Evolutionary conservation across 2,888 invertebrate species (phyloP), one percentile per base, ranked within the genome.

Genomic region (Hydrotaea cyrtoneurina): DNA sequence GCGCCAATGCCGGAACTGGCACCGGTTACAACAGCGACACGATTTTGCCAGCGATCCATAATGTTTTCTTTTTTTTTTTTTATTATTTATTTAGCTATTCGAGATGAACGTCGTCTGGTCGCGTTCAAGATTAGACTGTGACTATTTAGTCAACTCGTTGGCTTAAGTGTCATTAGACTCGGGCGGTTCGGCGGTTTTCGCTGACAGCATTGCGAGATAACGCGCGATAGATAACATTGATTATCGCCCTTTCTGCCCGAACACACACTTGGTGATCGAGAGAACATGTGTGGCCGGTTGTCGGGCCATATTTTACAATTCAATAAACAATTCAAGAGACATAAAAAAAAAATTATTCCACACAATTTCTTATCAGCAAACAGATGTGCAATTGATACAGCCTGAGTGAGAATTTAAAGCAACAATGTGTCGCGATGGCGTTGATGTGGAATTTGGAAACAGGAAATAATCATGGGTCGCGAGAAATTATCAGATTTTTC

Each of bases 1-100:
- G 93, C 93, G 5, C 94, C 95, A 80, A 95, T 95, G 4, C 95
- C 95, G 0, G 93, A 93, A 89, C 95, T 95, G 17, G 94, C 94
- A 17, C 95, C 95, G 0, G 95, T 95, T 72, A 95, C 94, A 17
- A 95, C 93, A 0, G 94, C 95, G 0, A 94, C 93, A 87, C 94
- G 94, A 80, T 94, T 94, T 3, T 85, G 78, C 91, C 92, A 91
- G 80, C 91, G 91, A 69, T 91, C 90, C 91, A 91, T 91, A 15
- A 78, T 80, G 23, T 64, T 31, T 1, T 15, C n/a, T 50, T 13
- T 23, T 62, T 59, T 55, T 79, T 57, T 21, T 3, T 62, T 46
- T 43, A 31, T 23, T 23, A 43, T n/a, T n/a, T n/a, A n/a, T n/a
- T n/a, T 8, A 13, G 13, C 5, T 23, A 10, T n/a, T n/a, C 13